Evolutionary conservation across 64 coral and sea anemone species (phyloP), one percentile per base, ranked within the genome.

Genomic region (Pocillopora damicornis): DNA sequence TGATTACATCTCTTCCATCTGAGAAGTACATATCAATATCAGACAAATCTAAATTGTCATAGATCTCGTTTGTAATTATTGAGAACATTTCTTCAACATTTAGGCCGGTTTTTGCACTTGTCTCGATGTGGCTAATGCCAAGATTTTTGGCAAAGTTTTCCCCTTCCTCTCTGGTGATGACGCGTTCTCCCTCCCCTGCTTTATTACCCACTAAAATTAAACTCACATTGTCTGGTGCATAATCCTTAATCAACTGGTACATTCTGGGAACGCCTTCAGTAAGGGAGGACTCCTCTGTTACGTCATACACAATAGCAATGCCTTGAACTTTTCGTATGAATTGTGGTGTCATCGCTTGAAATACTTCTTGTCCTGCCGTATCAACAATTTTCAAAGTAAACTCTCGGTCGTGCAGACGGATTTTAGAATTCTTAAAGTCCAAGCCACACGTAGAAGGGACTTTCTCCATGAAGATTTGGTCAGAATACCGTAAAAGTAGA

Each of bases 151-250:
- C 81, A 67, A 30, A 57, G 14, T 15, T 3, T 37, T 84, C 81
- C 18, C 61, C 63, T 11, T 67, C 37, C 17, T 20, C 11, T 2
- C 15, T 42, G 10, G 35, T 11, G 22, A 84, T 60, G 65, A 67
- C 9, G 15, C 34, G 81, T 23, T 20, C 9, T 1, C 26, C 38
- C 13, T 35, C 15, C 61, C 66, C 81, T 13, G 66, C 64, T 72
- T 89, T 89, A 63, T 89, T 89, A 11, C 87, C 87, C 0, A 88
- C 86, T 15, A 88, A 63, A 61, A 77, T 75, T 5, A 77, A 61
- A 26, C 76, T 61, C 1, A 35, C 14, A 10, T 7, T 77, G 62
- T 88, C 74, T 34, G 36, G 13, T 65, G 58, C 30, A 13, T 67
- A 22, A 9, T 63, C 14, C 9, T 37, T 16, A 77, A 84, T 20